These are phyloP conservation scores for Netelia inedita DNA, from an alignment of 2,888 invertebrate genomes.

Conservation along the genomic window DNA sequence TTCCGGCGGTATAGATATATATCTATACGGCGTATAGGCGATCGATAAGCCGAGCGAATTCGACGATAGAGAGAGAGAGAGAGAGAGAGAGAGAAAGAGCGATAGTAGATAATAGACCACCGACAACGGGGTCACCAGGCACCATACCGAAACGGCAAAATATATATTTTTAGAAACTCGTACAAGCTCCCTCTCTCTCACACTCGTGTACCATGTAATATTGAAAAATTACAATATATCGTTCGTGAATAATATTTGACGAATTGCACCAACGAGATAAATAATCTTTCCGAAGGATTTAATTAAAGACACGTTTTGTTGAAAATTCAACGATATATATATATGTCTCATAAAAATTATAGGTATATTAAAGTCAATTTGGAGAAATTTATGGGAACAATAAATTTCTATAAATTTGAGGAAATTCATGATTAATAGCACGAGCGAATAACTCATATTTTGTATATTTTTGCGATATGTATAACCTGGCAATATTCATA, in stretches of 20 bases:
- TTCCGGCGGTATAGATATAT: constrained; percentile 39
- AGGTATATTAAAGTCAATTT: neutral
- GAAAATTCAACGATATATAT: no score
- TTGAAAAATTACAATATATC: neutral
- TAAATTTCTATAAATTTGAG: no score
- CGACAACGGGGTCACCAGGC: constrained; percentile 65
- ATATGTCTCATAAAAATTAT: neutral
- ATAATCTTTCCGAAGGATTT: neutral
- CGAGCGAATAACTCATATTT: no score
- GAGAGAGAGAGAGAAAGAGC: constrained; percentile 29
- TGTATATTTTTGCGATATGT: no score
- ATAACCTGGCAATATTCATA: no score
- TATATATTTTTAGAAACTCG: constrained; percentile 66
- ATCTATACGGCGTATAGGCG: constrained; percentile 10
- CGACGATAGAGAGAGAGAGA: constrained; percentile 39
- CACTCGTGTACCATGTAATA: neutral
- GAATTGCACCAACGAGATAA: neutral
- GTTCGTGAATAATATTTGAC: neutral
- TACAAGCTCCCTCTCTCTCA: neutral
- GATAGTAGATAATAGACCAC: constrained; percentile 22
- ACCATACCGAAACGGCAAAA: constrained; percentile 57
- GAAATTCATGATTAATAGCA: no score
- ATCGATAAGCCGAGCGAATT: constrained; percentile 64
- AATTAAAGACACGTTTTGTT: no score
- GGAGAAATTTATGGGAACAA: neutral